Base-by-base conservation (phyloP, 1,140 invertebrate species). In the Aphis gossypii region DNA sequence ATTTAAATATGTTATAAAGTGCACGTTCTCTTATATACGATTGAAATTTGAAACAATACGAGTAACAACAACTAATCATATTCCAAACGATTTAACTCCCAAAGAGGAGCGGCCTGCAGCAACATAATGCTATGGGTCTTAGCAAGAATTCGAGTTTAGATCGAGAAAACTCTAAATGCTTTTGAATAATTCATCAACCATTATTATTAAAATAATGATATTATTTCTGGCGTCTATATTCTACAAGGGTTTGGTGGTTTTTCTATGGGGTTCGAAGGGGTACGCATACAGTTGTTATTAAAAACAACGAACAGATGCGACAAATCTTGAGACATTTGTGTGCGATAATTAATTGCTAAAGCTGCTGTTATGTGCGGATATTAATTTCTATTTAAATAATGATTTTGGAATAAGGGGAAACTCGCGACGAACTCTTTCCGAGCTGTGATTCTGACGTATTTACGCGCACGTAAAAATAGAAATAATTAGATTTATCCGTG, bases 361-460 rank as follows among this genome's bases (percentile, higher is more conserved):
- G 30, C 54, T 44, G 38, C n/a, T n/a, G n/a, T 90, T n/a, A 68
- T 44, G 89, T 44, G 56, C 38, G 14, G 25, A 90, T 44, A 90
- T 90, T 90, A 90, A 44, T 90, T 90, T 60, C 14, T 68, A 68
- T 44, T 90, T 68, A 90, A 90, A 90, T 44, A 90, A 90, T 90
- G 54, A 90, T 90, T 60, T 90, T 41, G 30, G 56, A 60, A 60
- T 25, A 21, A 90, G 54, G 41, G 89, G 20, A n/a, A 90, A 60
- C 30, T 30, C 38, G 35, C 20, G 44, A 35, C 21, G 89, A 60
- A 90, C 20, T 44, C 25, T 18, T 25, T 89, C 54, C 7, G 87
- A 89, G n/a, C 35, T n/a, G 14, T 89, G 41, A 68, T 68, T 46
- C 25, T n/a, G 18, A 60, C 7, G 38, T n/a, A 44, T 60, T 44